These are phyloP conservation scores for Carettochelys insculpta DNA, from an alignment of 2,113 vertebrate species.

Conservation along the genomic window DNA sequence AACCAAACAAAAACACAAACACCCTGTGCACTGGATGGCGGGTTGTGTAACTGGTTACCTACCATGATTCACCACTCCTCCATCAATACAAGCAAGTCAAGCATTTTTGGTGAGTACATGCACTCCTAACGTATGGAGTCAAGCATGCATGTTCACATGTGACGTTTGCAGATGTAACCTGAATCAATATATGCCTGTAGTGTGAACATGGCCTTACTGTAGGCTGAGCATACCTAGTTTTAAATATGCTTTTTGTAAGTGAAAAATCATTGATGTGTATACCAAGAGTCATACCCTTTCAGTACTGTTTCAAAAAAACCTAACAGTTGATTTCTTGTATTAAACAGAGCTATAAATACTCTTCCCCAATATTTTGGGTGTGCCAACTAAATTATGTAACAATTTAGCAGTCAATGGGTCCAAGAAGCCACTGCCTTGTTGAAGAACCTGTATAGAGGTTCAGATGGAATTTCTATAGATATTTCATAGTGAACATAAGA, in stretches of 20 bases:
- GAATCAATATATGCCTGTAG: background rate
- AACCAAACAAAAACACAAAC: no score
- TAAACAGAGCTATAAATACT: no score
- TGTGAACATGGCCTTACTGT: background rate
- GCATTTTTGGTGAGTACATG: background rate
- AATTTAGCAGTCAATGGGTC: background rate
- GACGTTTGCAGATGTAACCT: background rate
- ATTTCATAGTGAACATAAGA: background rate
- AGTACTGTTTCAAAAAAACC: no score
- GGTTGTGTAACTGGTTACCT: background rate
- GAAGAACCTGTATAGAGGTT: background rate
- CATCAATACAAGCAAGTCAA: background rate
- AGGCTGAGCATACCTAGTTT: no score
- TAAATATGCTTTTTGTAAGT: no score
- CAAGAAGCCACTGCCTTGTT: background rate
- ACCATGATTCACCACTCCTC: background rate
- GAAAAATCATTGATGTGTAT: no score
- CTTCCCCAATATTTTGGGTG: no score
- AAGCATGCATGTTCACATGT: background rate
- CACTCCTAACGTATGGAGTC: background rate
- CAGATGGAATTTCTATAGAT: background rate
- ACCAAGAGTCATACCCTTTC: no score
- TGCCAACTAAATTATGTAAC: background rate
- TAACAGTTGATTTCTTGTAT: no score
- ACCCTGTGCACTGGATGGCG: no score